phyloP scores from a whole-genome alignment of 2,888 invertebrate genomes.

The Mythimna vitellina region DNA sequence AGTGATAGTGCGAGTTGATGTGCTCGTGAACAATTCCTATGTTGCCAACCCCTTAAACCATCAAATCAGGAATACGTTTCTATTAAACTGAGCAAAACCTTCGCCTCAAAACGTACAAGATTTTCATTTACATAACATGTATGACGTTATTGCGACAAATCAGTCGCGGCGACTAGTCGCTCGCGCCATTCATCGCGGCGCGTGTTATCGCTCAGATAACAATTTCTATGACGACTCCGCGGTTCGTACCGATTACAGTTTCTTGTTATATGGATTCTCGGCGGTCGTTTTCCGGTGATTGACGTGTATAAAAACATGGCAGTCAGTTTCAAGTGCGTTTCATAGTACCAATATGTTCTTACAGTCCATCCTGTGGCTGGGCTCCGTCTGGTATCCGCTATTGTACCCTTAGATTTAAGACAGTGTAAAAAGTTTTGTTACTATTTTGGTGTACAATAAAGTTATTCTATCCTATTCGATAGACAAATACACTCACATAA shows the following conservation, averaged over 20 bases:
- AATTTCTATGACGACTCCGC: constrained; percentile 43
- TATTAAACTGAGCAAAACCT: neutral
- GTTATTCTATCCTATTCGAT: too few species aligned
- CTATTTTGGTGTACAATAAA: neutral
- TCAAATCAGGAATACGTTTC: constrained; percentile 19
- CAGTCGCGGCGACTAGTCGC: constrained; percentile 34
- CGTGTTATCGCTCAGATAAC: constrained; percentile 40
- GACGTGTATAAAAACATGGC: constrained; percentile 15
- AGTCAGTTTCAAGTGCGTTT: neutral
- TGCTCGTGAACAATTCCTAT: neutral
- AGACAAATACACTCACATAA: neutral
- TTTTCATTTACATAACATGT: constrained; percentile 22
- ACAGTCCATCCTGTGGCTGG: too few species aligned
- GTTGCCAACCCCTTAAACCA: neutral
- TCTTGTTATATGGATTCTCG: neutral
- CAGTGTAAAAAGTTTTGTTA: too few species aligned
- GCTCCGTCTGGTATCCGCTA: too few species aligned
- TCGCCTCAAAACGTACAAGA: neutral
- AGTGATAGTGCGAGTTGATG: neutral
- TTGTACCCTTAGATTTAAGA: too few species aligned
- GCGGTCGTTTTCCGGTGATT: neutral
- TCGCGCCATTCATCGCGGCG: constrained; percentile 8
- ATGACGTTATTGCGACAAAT: constrained; percentile 7
- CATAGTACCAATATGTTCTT: neutral
- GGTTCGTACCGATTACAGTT: constrained; percentile 4